Evolutionary conservation across 2,888 invertebrate genomes (phyloP).

Genomic region (Cephonodes hylas): DNA sequence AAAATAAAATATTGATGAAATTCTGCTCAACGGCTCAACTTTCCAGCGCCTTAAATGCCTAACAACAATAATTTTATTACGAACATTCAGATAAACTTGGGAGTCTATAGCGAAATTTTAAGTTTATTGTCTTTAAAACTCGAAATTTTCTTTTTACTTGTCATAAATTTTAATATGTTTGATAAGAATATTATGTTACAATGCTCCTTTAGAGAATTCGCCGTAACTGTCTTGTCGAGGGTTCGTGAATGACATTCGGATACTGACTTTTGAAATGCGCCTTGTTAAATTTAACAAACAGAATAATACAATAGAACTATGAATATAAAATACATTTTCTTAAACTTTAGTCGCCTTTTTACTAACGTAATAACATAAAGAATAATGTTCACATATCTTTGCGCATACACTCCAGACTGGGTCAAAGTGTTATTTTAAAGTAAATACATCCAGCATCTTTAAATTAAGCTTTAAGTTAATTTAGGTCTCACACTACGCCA

Average conservation of each 20-base stretch:
- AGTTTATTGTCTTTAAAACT: conserved; percentile 14
- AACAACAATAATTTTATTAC: conserved; percentile 11
- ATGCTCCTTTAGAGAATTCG: background rate
- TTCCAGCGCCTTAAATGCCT: background rate
- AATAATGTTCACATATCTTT: too few species aligned
- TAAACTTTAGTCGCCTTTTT: too few species aligned
- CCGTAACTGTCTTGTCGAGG: background rate
- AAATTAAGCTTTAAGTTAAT: too few species aligned
- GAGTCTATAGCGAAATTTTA: conserved; percentile 9
- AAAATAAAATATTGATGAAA: background rate
- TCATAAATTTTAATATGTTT: conserved; percentile 13
- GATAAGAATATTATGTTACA: conserved; percentile 10
- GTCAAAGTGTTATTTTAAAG: too few species aligned
- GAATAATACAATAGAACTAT: background rate
- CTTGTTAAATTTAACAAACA: background rate
- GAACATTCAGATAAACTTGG: conserved; percentile 11
- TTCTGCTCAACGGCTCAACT: background rate
- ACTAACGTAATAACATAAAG: too few species aligned
- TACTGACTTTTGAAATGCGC: background rate
- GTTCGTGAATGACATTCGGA: background rate
- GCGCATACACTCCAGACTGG: too few species aligned
- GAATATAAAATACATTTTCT: background rate
- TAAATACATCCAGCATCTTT: too few species aligned
- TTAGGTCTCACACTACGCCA: too few species aligned
- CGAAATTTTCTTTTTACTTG: conserved; percentile 14